Evolutionary conservation across 2,797 vertebrate species (phyloP), one percentile per base, ranked within the genome.

Genomic region (Sebastes glaucus): DNA sequence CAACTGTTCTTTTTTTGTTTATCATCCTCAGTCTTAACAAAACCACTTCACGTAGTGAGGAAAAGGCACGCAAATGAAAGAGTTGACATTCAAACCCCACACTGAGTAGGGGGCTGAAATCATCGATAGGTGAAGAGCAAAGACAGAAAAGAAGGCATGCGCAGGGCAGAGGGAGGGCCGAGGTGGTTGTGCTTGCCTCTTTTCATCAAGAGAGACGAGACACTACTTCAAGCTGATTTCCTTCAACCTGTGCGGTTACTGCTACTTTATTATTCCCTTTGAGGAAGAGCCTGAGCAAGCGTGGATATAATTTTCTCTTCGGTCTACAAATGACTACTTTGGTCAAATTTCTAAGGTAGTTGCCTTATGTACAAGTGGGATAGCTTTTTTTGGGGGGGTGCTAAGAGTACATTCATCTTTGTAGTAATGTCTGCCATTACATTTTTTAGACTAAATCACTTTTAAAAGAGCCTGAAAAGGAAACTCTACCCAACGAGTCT

Each of bases 221-320:
- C 76, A 74, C 14, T 28, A 87, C 73, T 86, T 92, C 83, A 90
- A 89, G 86, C 70, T 22, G 66, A 83, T 88, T 87, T 81, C 63
- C 82, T 77, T 70, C 78, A 82, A 89, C 71, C 77, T 71, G 70
- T 74, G 67, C 20, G 6, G 77, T 82, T 86, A 80, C 77, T 74
- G 52, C 76, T 80, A 59, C 63, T 89, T 72, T 86, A 87, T 74
- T 87, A 87, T 93, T 94, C 88, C 64, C 81, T 91, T 91, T 87
- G 79, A 93, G 83, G 66, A 74, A 25, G 33, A 79, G 61, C 71
- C 25, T 2, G 10, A 61, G 70, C 56, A 42, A 75, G 60, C 52
- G 33, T 10, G n/a, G 59, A 80, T 80, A 72, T 81, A 64, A 76
- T 87, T 78, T 89, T 84, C 57, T 73, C 63, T 57, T 82, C 60